Base-by-base conservation (phyloP, 2,113 vertebrate genomes). In the Protomyctophum bolini region DNA sequence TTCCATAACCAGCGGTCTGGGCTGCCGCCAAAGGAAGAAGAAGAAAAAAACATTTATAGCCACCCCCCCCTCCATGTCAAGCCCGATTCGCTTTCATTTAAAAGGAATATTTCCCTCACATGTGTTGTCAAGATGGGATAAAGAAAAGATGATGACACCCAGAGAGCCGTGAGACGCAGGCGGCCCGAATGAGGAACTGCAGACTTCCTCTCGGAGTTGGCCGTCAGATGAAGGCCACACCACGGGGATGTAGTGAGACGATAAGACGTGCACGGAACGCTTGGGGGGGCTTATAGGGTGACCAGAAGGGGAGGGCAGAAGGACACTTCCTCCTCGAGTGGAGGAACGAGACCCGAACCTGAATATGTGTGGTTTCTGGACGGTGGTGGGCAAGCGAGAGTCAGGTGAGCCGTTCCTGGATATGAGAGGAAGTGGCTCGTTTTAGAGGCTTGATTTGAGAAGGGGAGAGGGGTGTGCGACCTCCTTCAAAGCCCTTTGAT, bases 121-220 rank as follows among this genome's bases (percentile, higher is more conserved):
- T 88, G 75, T 88, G 87, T 70, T 21, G 49, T 86, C 83, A 88
- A 89, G 87, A 88, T 91, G 88, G 57, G 50, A 33, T 58, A 10
- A 72, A 67, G 73, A 66, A 64, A 14, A 29, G 73, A 75, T n/a
- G 59, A 72, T 62, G 80, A 87, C 81, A 85, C 71, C 69, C 70
- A 49, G 46, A 49, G 46, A 3, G 63, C 21, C 70, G 33, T 14
- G 63, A 1, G 0, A 71, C 15, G 60, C 3, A 0, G 33, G 33
- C 33, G 33, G 33, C 33, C 33, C 33, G 33, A 41, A 6, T 41
- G 6, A 55, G 29, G 55, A 74, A 11, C n/a, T 11, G 8, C 46
- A 51, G 55, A 69, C 70, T 80, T 76, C 57, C 66, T 50, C 69
- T 62, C 6, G 45, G 15, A 33, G 45, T 71, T 41, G 70, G 58